phyloP scores from a whole-genome alignment of 2,113 vertebrate genomes.

The Panurus biarmicus region DNA sequence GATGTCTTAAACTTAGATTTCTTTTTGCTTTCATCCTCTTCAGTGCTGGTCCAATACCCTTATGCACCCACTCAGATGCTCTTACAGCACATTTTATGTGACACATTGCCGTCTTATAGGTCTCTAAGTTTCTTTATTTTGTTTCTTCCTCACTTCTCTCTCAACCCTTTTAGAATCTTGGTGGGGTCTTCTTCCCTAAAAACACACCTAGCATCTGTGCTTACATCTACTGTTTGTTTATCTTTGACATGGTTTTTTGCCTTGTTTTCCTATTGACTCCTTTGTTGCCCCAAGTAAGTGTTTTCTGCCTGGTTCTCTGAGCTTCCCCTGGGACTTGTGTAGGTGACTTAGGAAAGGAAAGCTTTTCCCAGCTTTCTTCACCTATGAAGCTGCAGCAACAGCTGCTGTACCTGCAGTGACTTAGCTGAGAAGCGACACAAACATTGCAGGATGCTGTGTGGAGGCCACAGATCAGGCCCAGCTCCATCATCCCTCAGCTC shows the following conservation, averaged over 20 bases:
- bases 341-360: not conserved
- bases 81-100: not conserved
- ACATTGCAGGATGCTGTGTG: not conserved
- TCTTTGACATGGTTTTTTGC: not conserved
- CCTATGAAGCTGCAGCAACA: not conserved
- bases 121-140: not conserved
- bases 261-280: not conserved
- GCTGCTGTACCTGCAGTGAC: not conserved
- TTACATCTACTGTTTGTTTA: not conserved
- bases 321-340: not conserved
- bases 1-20: not conserved
- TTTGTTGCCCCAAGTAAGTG: not conserved
- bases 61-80: not conserved
- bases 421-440: not conserved
- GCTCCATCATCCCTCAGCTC: not conserved
- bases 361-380: not conserved
- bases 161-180: not conserved
- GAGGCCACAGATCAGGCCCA: not conserved
- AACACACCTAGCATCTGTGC: not conserved
- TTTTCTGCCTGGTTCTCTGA: not conserved
- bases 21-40: not conserved
- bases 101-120: not conserved
- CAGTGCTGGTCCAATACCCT: not conserved
- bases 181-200: not conserved
- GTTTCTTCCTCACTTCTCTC: not conserved